Base-by-base conservation (phyloP, 2,797 vertebrate genomes). In the Nannoperca australis region DNA sequence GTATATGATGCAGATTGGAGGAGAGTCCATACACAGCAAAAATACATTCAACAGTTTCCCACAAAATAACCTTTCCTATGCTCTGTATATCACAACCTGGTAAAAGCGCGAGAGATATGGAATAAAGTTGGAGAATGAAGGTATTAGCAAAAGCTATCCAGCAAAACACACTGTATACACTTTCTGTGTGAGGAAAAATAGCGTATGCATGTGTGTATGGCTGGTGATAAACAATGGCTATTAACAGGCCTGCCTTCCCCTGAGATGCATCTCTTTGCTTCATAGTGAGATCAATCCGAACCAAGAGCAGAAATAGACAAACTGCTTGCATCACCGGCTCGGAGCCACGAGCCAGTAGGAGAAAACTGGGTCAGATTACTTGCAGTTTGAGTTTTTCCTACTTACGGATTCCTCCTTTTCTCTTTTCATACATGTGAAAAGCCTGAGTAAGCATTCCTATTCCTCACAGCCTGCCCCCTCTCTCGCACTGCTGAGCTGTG, bases 301-400 rank as follows among this genome's bases (percentile, higher is more conserved):
- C 66, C 55, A 32, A 22, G 47, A 74, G 53, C 54, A 89, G 30
- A 73, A 82, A 86, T 15, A 85, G 30, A 79, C 68, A 81, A 86
- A 68, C 13, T 59, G 82, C 82, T 72, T 83, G 81, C 62, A 55
- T 85, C 79, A 81, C 70, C 51, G 58, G 69, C 49, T 71, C 11
- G 27, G 30, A 77, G 62, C 72, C 38, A 64, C 2, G 10, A 83
- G 82, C 73, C 63, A 22, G 7, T n/a, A 55, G 58, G 9, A 30
- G 34, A 58, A 84, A 93, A 89, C 63, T 85, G 70, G 91, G 88
- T 91, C 94, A 90, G 71, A 88, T 90, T 87, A 84, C 86, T 82
- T 79, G 71, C 73, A 71, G 71, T 81, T 90, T 79, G 17, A 50
- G 24, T 61, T 75, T 51, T 70, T 53, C 53, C 61, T 78, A 58